These are phyloP conservation scores for Athalia circularis DNA, from an alignment of 2,888 invertebrate genomes.

Conservation along the genomic window DNA sequence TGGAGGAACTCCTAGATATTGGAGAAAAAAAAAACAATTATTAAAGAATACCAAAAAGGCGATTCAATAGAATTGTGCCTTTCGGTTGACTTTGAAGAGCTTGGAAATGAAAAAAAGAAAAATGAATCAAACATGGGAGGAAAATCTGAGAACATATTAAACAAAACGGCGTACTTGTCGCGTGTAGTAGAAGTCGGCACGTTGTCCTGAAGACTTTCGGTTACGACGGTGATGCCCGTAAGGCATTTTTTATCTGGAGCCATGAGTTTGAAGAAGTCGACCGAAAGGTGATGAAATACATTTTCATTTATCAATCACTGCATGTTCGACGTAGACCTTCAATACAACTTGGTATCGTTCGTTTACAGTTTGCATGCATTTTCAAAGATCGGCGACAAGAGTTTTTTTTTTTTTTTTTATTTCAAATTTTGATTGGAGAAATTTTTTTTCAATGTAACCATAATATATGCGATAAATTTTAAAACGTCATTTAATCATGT, in stretches of 20 bases:
- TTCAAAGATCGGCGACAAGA: background rate
- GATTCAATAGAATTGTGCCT: no score
- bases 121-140: background rate
- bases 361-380: constrained; percentile 8
- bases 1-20: no score
- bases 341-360: background rate
- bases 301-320: background rate
- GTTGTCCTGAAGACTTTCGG: constrained; percentile 5
- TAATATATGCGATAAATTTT: no score
- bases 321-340: background rate
- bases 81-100: no score
- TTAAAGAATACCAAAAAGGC: no score
- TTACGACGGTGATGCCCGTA: constrained; percentile 16
- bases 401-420: background rate
- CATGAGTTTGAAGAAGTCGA: background rate
- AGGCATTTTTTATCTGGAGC: constrained; percentile 11
- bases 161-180: constrained; percentile 17
- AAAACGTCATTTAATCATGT: no score
- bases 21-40: no score
- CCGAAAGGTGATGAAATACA: background rate
- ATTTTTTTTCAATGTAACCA: no score
- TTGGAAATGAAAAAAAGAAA: background rate
- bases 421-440: background rate
- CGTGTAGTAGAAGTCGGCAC: constrained; percentile 12
- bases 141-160: background rate